Conservation (phyloP, 2,888 invertebrate genomes). For the Calliphora vomitoria region DNA sequence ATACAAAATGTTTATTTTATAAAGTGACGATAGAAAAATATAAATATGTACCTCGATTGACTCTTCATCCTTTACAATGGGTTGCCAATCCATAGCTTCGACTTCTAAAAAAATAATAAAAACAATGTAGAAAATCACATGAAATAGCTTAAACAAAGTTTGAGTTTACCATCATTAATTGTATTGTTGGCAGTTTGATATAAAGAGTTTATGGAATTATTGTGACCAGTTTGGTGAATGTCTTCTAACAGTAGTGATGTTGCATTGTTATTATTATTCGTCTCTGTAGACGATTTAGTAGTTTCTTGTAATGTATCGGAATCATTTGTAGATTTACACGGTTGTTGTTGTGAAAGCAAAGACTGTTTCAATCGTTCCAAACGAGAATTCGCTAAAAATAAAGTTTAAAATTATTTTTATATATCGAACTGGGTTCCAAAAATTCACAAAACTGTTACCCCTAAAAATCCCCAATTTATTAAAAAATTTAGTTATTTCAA, state of each 20-base stretch:
- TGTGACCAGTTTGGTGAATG: background rate
- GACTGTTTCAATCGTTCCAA: constrained; percentile 75
- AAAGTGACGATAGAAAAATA: background rate
- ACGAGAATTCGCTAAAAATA: constrained; percentile 75
- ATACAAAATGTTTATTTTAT: background rate
- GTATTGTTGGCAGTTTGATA: constrained; percentile 32
- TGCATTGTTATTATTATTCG: background rate
- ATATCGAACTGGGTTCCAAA: too few species aligned
- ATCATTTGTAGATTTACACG: constrained; percentile 6
- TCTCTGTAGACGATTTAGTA: background rate
- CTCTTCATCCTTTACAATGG: constrained; percentile 63
- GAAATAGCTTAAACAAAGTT: background rate
- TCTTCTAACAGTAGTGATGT: background rate
- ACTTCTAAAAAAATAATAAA: constrained; percentile 34
- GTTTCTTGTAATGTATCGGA: background rate
- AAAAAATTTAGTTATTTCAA: too few species aligned
- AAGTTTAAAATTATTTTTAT: background rate
- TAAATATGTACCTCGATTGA: constrained; percentile 47
- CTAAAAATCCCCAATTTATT: too few species aligned
- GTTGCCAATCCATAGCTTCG: constrained; percentile 80
- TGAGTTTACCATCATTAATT: constrained; percentile 52
- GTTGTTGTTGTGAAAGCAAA: constrained; percentile 64
- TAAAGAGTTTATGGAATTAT: background rate
- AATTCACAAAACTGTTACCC: too few species aligned
- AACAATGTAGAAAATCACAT: background rate